These are phyloP conservation scores for Sycophila sp. DNA, from an alignment of 1,140 invertebrate species.

Conservation along the genomic window DNA sequence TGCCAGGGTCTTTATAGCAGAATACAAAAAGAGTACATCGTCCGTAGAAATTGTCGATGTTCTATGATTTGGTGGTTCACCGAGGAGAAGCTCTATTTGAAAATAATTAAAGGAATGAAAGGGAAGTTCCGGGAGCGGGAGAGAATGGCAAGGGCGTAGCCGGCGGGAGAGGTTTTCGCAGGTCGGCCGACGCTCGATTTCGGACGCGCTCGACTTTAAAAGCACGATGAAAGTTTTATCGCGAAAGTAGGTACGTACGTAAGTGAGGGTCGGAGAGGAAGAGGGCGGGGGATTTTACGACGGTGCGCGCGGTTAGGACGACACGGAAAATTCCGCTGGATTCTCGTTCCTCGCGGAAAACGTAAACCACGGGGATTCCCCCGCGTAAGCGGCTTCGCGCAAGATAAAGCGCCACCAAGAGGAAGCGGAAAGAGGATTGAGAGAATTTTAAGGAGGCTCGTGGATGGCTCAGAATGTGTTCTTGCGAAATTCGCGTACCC, in stretches of 20 bases:
- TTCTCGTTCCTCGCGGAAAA: neutral
- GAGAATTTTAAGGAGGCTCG: neutral
- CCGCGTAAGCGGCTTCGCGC: neutral
- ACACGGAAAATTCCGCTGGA: neutral
- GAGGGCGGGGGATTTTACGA: too few relatives aligned
- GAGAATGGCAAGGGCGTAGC: too few relatives aligned
- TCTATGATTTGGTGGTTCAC: too few relatives aligned
- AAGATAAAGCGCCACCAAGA: neutral
- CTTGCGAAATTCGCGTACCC: constrained; percentile 1
- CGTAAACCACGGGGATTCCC: constrained; percentile 6
- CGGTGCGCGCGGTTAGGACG: neutral
- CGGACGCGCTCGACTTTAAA: constrained; percentile 43
- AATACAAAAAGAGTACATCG: too few relatives aligned
- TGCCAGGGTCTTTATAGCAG: too few relatives aligned
- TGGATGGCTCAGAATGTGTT: neutral
- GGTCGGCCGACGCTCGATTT: neutral
- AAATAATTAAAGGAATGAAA: too few relatives aligned
- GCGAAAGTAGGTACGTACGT: constrained; percentile 28
- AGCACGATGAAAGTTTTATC: constrained; percentile 49
- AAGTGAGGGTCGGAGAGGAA: neutral
- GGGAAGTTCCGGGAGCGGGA: too few relatives aligned
- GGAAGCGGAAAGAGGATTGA: neutral
- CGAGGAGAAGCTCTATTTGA: too few relatives aligned
- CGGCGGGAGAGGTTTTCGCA: too few relatives aligned
- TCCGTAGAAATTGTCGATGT: too few relatives aligned